phyloP scores from a whole-genome alignment of 2,797 vertebrate genomes.

The Falco rusticolus region DNA sequence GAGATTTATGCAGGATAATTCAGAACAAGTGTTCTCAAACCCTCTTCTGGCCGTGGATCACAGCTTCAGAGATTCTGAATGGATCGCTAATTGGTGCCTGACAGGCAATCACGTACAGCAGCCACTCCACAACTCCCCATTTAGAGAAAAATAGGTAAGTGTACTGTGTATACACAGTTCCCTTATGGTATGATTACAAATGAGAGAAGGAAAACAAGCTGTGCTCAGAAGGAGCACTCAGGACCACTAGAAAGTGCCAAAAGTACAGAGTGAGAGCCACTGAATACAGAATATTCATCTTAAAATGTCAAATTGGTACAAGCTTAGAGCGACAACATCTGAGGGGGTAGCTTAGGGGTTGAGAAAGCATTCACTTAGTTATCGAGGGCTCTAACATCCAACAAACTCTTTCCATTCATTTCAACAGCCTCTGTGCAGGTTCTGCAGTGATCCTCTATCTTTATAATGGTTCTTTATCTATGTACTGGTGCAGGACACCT shows the following conservation, averaged over 20 bases:
- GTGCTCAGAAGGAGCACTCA: constrained; percentile 31
- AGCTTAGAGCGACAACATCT: neutral
- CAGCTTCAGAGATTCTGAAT: constrained; percentile 53
- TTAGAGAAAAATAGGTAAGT: constrained; percentile 52
- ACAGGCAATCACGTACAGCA: constrained; percentile 50
- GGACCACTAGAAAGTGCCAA: constrained; percentile 42
- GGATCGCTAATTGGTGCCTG: constrained; percentile 63
- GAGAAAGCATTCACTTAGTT: neutral
- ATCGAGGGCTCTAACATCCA: neutral
- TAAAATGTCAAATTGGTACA: constrained; percentile 22
- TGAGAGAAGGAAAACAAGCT: constrained; percentile 31
- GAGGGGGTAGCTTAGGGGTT: neutral
- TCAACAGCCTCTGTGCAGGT: neutral
- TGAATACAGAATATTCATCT: constrained; percentile 14
- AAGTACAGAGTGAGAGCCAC: constrained; percentile 12
- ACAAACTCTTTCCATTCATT: neutral
- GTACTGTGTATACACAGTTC: constrained; percentile 20
- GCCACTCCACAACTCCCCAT: constrained; percentile 34
- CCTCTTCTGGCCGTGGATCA: constrained; percentile 50
- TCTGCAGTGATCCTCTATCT: neutral
- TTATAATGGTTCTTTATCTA: neutral
- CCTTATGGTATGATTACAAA: neutral
- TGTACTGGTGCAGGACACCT: neutral
- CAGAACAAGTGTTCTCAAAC: constrained; percentile 61
- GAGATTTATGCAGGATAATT: constrained; percentile 38